Percentiles rank a stretch among this genome's conserved stretches.
Conservation (phyloP, 2,888 invertebrate genomes). For the Lasius fuliginosus region DNA sequence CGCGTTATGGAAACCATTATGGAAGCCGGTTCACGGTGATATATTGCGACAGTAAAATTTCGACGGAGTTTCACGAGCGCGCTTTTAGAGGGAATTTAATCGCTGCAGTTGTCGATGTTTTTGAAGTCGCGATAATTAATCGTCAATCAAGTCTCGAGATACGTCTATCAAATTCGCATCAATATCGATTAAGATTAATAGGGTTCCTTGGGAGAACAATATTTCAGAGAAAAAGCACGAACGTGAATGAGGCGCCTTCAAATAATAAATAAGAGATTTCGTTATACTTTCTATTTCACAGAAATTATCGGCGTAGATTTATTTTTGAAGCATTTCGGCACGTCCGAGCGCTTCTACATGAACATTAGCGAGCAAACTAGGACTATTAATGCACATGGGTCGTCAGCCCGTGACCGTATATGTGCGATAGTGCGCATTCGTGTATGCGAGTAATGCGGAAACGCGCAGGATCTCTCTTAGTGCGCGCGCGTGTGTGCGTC, state of each 20-base stretch:
- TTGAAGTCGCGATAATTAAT: neutral
- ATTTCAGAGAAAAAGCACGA: neutral
- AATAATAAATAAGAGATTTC: neutral
- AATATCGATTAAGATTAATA: neutral
- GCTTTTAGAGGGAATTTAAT: neutral
- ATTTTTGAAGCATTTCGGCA: neutral
- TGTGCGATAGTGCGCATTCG: conserved; percentile 13
- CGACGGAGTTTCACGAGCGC: neutral
- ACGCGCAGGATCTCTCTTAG: conserved; percentile 2
- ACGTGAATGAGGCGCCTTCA: neutral
- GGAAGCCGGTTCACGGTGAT: neutral
- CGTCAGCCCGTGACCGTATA: neutral
- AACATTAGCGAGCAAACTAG: neutral
- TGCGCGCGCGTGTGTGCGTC: neutral
- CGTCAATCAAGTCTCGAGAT: neutral
- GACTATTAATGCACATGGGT: conserved; percentile 30
- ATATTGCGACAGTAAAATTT: neutral
- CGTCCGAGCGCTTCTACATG: neutral
- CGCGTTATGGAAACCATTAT: neutral
- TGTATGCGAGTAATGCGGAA: conserved; percentile 18
- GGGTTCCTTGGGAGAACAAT: neutral
- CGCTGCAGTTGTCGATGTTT: neutral
- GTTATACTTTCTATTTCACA: neutral
- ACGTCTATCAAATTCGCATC: neutral
- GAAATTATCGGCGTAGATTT: neutral